Base-by-base conservation (phyloP, 2,113 vertebrate species). In the Zosterops borbonicus region DNA sequence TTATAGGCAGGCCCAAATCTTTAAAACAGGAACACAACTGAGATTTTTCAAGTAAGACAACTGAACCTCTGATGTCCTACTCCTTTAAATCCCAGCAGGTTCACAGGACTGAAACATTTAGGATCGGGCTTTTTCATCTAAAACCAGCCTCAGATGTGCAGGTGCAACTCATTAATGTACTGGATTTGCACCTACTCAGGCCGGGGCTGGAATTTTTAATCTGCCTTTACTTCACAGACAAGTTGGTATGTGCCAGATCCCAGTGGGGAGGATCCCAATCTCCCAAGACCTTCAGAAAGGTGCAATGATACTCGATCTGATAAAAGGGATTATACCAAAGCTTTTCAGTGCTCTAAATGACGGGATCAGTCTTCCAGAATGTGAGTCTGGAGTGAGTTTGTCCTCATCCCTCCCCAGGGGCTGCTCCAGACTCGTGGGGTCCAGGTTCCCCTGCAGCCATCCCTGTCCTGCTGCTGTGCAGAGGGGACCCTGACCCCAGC, bases 141-240 rank as follows among this genome's bases (percentile, higher is more conserved):
- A 84, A 62, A 27, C 23, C 75, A 89, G 73, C n/a, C 63, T 87
- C 89, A 92, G 41, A 87, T 91, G 84, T 87, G 74, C 87, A 95
- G 70, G 77, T 95, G 91, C 77, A 94, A 81, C 28, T 87, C 87
- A 91, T 91, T 92, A 62, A 73, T 42, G 65, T 33, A 56, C 17
- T 89, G 83, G 62, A 79, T 94, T 96, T 95, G 49, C 89, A 95
- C 74, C 55, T 89, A 53, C 74, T 95, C 59, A 90, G 69, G 62
- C 58, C 37, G 10, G 49, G 49, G 81, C 33, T 92, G 89, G 84
- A 83, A 87, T 89, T 87, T 89, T 91, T 67, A 77, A 94, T 92
- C 85, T 85, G 59, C 23, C 56, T 90, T 78, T 35, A 52, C 24
- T 90, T 52, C 63, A 37, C 10, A 55, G 89, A 39, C 68, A 50